These are phyloP conservation scores for Synodontis membranacea DNA, from an alignment of 2,113 vertebrate genomes.

Conservation along the genomic window DNA sequence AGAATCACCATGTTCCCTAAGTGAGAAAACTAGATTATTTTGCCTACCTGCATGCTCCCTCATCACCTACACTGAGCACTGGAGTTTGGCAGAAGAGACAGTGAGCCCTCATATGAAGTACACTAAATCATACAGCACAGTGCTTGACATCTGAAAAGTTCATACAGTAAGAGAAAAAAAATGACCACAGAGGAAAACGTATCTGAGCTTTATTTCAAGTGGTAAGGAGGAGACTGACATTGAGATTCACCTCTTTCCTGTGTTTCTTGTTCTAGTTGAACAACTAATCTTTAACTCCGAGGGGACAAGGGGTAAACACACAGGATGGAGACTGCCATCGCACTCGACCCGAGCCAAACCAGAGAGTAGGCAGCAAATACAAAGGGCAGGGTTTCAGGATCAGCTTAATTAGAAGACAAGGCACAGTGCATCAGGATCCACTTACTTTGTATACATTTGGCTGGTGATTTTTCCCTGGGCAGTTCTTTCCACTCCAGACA, in stretches of 20 bases:
- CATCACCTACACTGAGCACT: neutral
- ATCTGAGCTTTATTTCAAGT: conserved; percentile 2
- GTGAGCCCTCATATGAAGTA: neutral
- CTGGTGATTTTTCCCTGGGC: conserved; percentile 29
- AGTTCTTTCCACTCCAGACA: conserved; percentile 65
- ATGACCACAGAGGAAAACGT: neutral
- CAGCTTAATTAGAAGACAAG: conserved; percentile 45
- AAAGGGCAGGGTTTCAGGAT: conserved; percentile 45
- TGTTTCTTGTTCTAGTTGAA: neutral
- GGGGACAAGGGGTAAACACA: neutral
- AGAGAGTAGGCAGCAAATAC: conserved; percentile 35
- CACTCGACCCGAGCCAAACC: conserved; percentile 10
- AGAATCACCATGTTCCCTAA: neutral
- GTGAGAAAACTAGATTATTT: neutral
- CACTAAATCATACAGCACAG: conserved; percentile 15
- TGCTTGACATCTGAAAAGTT: neutral
- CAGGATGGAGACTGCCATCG: neutral
- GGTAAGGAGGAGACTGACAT: neutral
- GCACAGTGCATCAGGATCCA: conserved; percentile 46
- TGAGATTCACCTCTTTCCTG: neutral
- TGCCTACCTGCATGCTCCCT: neutral
- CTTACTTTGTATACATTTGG: conserved; percentile 54
- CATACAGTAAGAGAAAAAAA: neutral
- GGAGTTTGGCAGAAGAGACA: too few species aligned
- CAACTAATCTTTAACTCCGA: conserved; percentile 14